Evolutionary conservation across 2,888 invertebrate genomes (phyloP).

Genomic region (Chrysina gloriosa): DNA sequence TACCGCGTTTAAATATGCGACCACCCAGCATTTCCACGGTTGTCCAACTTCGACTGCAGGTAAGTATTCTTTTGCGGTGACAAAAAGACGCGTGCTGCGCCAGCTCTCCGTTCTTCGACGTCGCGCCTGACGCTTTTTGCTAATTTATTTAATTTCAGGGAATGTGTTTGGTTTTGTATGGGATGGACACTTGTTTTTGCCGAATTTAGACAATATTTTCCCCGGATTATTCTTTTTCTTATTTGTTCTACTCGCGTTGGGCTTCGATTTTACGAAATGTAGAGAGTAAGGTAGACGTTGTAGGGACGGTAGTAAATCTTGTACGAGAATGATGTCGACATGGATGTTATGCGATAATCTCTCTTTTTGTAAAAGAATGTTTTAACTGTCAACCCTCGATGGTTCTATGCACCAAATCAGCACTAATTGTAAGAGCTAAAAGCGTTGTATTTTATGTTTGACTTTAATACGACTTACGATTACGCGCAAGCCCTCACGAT

Average conservation of each 20-base stretch:
- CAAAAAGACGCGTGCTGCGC: background rate
- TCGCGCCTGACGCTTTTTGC: slow-evolving; percentile 16
- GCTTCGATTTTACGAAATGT: background rate
- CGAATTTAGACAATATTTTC: background rate
- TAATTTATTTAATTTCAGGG: slow-evolving; percentile 30
- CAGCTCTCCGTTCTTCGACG: background rate
- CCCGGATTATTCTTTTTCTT: background rate
- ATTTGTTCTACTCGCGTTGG: background rate
- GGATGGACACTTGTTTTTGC: slow-evolving; percentile 25
- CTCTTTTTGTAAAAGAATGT: background rate
- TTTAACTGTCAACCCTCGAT: background rate
- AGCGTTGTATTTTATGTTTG: too few species aligned
- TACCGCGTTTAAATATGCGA: slow-evolving; percentile 35
- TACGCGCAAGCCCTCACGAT: too few species aligned
- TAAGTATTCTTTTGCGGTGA: slow-evolving; percentile 1
- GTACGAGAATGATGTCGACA: background rate
- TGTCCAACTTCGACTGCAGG: slow-evolving; percentile 1
- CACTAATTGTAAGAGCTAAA: too few species aligned
- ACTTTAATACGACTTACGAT: too few species aligned
- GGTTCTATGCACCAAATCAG: background rate
- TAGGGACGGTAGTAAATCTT: slow-evolving; percentile 7
- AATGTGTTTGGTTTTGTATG: slow-evolving; percentile 27
- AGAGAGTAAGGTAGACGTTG: background rate
- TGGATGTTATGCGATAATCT: background rate
- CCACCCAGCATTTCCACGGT: slow-evolving; percentile 22